Conservation (phyloP, 2,113 vertebrate genomes). For the Phylloscopus whistleri region DNA sequence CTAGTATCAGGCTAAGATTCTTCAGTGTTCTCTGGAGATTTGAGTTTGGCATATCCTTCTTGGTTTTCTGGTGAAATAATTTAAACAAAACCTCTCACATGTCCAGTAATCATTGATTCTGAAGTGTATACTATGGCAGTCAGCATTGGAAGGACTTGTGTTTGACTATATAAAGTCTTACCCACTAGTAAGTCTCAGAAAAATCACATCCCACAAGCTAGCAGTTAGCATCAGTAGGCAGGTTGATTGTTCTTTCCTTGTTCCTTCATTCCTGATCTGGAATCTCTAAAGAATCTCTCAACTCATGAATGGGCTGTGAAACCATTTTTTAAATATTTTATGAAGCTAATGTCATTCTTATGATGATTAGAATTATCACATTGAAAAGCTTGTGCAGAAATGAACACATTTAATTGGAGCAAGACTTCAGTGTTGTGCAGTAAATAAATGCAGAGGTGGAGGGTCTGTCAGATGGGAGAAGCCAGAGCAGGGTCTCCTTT, state of each 20-base stretch:
- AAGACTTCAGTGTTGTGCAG: not conserved
- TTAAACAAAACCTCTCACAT: not conserved
- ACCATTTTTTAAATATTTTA: not conserved
- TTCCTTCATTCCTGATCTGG: not conserved
- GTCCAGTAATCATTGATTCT: not conserved
- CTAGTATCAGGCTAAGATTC: not conserved
- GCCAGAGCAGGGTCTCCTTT: not conserved
- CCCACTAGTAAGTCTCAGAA: not conserved
- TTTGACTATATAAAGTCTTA: not conserved
- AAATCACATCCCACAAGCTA: not conserved
- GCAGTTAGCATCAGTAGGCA: not conserved
- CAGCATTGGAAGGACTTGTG: not conserved
- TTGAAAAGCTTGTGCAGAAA: not conserved
- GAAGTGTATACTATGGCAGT: not conserved
- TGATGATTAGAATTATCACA: not conserved
- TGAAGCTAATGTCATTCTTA: not conserved
- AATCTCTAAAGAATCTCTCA: not conserved
- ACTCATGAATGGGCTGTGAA: not conserved
- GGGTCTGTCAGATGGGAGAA: not conserved
- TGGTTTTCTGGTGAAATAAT: not conserved
- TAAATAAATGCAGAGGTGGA: not conserved
- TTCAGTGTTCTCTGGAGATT: not conserved
- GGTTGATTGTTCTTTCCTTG: not conserved
- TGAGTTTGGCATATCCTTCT: not conserved
- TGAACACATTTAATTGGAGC: not conserved